Base-by-base conservation (phyloP, 2,888 invertebrate species). In the Nomada goodeniana region DNA sequence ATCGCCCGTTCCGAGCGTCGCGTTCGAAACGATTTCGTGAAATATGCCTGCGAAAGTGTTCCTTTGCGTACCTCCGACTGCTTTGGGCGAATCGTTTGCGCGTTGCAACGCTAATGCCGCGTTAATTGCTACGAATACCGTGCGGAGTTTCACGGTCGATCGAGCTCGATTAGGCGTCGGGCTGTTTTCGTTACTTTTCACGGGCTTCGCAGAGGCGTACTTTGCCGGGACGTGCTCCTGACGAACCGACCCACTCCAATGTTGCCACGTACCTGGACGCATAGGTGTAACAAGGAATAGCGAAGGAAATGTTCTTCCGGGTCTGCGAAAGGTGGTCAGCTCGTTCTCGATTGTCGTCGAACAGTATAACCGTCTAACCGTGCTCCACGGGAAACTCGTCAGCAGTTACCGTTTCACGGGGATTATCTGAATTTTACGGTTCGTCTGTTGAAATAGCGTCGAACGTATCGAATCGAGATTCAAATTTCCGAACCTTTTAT, bases 361-460 rank as follows among this genome's bases (percentile, higher is more conserved):
- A 29, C 29, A 29, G 29, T 11, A 29, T 13, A 18, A 15, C 0
- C 7, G n/a, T 23, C 26, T 7, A 29, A 29, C 29, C 29, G n/a
- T 47, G 23, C n/a, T 29, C 26, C 1, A 20, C 1, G 50, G 23
- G 53, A 73, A 42, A 76, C 55, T 65, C 70, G 2, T 3, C 75
- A 20, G 13, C 71, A 55, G n/a, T 9, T 20, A 26, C 63, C 77
- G 67, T 79, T 69, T 60, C 74, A 3, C 69, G 36, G 26, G 77
- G 78, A 73, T 81, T 79, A 65, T 55, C n/a, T 50, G 59, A 60
- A 74, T 81, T 79, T 57, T 52, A 69, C 81, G 79, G 79, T 70
- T 67, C 74, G 23, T n/a, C 29, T 50, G 69, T 23, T 65, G 81
- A 74, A 74, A 73, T 52, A 55, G 20, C 59, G 69, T 2, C 50